These are phyloP conservation scores for Kryptolebias ocellatus DNA, from an alignment of 2,797 vertebrate genomes.

Conservation along the genomic window DNA sequence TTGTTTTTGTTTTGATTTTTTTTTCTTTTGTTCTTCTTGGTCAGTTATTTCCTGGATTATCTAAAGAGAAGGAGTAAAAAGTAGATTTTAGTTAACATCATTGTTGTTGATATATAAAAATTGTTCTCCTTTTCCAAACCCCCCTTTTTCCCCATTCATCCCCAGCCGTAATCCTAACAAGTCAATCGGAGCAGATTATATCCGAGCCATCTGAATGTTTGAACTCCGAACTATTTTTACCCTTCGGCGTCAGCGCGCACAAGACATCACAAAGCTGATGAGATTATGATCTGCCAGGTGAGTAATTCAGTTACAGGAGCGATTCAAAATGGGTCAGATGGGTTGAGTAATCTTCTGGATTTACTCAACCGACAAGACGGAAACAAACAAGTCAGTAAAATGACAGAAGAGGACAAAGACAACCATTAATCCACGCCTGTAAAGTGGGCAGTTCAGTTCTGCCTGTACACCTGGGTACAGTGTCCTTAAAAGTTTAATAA, in stretches of 20 bases:
- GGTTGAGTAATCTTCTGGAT: neutral
- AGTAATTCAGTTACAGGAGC: conserved; percentile 15
- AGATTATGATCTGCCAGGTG: conserved; percentile 32
- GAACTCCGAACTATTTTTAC: conserved; percentile 18
- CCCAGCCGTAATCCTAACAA: conserved; percentile 8
- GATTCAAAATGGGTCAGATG: conserved; percentile 18
- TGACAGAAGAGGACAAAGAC: neutral
- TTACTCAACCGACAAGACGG: neutral
- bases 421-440: neutral
- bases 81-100: conserved; percentile 30
- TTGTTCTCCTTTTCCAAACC: neutral
- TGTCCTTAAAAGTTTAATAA: neutral
- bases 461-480: neutral
- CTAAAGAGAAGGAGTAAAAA: conserved; percentile 37
- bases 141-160: neutral
- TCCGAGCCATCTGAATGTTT: conserved; percentile 1
- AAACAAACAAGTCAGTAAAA: conserved; percentile 3
- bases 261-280: conserved; percentile 5
- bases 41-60: conserved; percentile 23
- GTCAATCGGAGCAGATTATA: conserved; percentile 17
- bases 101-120: neutral
- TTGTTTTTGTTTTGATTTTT: too few species aligned
- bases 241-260: neutral
- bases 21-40: neutral
- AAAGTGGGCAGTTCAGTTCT: neutral